Conservation (phyloP, 2,113 vertebrate genomes). For the Xiphophorus maculatus region DNA sequence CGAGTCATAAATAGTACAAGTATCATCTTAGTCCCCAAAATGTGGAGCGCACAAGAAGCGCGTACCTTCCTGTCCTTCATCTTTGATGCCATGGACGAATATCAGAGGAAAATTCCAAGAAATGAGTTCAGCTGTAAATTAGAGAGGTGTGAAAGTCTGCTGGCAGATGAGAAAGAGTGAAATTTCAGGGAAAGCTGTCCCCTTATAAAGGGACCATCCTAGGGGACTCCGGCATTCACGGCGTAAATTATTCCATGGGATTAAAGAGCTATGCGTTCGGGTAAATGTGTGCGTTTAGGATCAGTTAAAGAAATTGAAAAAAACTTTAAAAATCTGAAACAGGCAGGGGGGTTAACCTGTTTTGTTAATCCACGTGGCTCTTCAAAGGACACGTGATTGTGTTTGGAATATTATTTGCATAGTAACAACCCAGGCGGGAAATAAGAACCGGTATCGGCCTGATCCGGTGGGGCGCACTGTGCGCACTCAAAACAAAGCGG, state of each 20-base stretch:
- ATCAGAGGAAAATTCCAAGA: constrained; percentile 20
- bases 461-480: constrained; percentile 81
- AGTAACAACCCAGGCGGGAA: constrained; percentile 83
- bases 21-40: constrained; percentile 22
- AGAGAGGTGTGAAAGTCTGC: constrained; percentile 42
- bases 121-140: constrained; percentile 12
- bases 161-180: constrained; percentile 75
- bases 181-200: constrained; percentile 53
- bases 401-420: constrained; percentile 84
- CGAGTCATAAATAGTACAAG: background rate
- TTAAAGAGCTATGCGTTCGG: constrained; percentile 84
- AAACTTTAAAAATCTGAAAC: constrained; percentile 75
- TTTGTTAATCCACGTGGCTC: constrained; percentile 98
- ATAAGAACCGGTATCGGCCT: constrained; percentile 73
- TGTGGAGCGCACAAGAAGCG: constrained; percentile 44
- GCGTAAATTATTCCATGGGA: constrained; percentile 90
- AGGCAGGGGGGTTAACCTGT: constrained; percentile 86
- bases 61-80: constrained; percentile 94
- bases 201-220: constrained; percentile 89
- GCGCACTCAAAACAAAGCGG: constrained; percentile 84
- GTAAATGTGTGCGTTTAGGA: constrained; percentile 91
- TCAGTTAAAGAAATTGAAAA: constrained; percentile 86
- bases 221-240: constrained; percentile 83
- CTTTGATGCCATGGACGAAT: constrained; percentile 86
- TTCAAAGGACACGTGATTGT: constrained; percentile 91